Conservation (phyloP, 2,888 invertebrate species). For the Sylvicola fuscatus region DNA sequence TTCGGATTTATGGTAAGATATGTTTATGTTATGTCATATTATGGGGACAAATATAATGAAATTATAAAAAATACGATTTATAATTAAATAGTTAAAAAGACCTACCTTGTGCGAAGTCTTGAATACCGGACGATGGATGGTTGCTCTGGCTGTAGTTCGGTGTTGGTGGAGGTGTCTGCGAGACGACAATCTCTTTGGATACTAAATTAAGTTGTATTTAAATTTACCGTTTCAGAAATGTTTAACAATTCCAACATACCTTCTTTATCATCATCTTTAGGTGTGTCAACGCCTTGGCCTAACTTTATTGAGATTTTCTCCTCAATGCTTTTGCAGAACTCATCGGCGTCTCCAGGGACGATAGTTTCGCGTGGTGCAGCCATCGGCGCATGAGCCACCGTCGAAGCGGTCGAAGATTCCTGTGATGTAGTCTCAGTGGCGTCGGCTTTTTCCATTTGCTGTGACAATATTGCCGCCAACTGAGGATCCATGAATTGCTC, state of each 20-base stretch:
- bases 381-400: too few species aligned
- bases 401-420: too few species aligned
- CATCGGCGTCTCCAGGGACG: slow-evolving; percentile 18
- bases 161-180: slow-evolving; percentile 25
- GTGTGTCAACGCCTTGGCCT: slow-evolving; percentile 20
- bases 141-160: slow-evolving; percentile 15
- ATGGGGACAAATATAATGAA: too few species aligned
- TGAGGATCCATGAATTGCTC: slow-evolving; percentile 1
- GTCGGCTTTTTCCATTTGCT: slow-evolving; percentile 2
- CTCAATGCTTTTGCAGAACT: slow-evolving; percentile 22
- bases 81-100: not conserved
- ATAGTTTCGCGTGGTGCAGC: too few species aligned
- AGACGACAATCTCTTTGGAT: slow-evolving; percentile 19
- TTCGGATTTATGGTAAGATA: too few species aligned
- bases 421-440: not conserved
- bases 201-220: slow-evolving; percentile 5
- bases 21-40: too few species aligned
- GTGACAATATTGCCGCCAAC: slow-evolving; percentile 1
- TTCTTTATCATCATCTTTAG: slow-evolving; percentile 14
- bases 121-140: not conserved
- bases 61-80: too few species aligned
- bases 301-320: slow-evolving; percentile 22
- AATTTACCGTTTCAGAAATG: not conserved
- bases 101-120: slow-evolving; percentile 3
- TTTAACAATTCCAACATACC: slow-evolving; percentile 6